Evolutionary conservation across 2,113 vertebrate species (phyloP).

Genomic region (Onychostoma macrolepis): DNA sequence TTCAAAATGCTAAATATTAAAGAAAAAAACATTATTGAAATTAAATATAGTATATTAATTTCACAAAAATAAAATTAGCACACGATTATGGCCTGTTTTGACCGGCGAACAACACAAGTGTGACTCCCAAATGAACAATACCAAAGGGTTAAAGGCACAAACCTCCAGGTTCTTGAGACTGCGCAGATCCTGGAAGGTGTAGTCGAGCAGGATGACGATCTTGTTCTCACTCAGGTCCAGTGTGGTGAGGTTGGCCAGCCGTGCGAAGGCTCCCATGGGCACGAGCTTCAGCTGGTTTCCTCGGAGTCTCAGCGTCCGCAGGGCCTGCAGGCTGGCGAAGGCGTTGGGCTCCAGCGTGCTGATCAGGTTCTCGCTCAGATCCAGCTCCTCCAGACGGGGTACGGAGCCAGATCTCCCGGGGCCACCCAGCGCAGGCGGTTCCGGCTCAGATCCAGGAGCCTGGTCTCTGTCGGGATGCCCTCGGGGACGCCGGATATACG

Average conservation of each 20-base stretch:
- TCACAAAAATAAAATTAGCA: no score
- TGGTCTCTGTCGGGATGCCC: conserved; percentile 92
- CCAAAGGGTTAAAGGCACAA: conserved; percentile 63
- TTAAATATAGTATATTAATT: no score
- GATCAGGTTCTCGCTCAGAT: conserved; percentile 95
- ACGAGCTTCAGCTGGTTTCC: conserved; percentile 94
- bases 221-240: conserved; percentile 97
- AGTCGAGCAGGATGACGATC: conserved; percentile 94
- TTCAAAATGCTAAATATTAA: no score
- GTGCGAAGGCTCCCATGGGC: conserved; percentile 89
- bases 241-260: conserved; percentile 89
- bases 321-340: conserved; percentile 85
- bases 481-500: conserved; percentile 90
- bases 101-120: no score
- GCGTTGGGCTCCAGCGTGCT: conserved; percentile 91
- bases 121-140: no score
- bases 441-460: conserved; percentile 90
- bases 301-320: conserved; percentile 85
- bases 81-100: no score
- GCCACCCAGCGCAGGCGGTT: conserved; percentile 95
- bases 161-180: conserved; percentile 88
- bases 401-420: conserved; percentile 85
- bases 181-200: conserved; percentile 90
- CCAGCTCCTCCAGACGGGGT: conserved; percentile 92
- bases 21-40: no score